These are phyloP conservation scores for Sebastiscus albofasciatus DNA, from an alignment of 2,797 vertebrate species.

Conservation along the genomic window DNA sequence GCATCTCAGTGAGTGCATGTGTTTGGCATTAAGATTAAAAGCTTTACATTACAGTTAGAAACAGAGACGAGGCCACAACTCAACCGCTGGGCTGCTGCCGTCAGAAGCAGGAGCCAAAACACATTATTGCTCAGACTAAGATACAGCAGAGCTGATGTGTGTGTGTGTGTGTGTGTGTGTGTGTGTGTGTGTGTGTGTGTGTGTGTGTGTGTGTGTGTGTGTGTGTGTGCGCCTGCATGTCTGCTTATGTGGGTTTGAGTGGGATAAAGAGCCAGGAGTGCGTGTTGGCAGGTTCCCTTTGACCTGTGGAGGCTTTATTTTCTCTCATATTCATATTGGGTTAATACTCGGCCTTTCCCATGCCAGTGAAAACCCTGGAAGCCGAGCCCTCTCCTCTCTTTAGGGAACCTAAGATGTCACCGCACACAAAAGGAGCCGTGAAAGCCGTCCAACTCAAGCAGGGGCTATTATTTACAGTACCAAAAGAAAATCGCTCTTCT, in stretches of 20 bases:
- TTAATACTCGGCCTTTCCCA: slow-evolving; percentile 75
- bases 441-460: slow-evolving; percentile 82
- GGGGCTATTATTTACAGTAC: slow-evolving; percentile 83
- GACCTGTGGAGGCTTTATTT: slow-evolving; percentile 73
- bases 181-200: background rate
- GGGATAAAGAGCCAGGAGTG: slow-evolving; percentile 63
- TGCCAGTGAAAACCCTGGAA: slow-evolving; percentile 75
- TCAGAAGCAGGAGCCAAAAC: slow-evolving; percentile 50
- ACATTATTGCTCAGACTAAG: slow-evolving; percentile 42
- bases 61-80: slow-evolving; percentile 25
- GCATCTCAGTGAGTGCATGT: slow-evolving; percentile 39
- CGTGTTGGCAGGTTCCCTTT: slow-evolving; percentile 74
- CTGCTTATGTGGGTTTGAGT: slow-evolving; percentile 50
- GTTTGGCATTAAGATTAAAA: slow-evolving; percentile 62
- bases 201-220: background rate
- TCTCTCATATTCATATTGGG: slow-evolving; percentile 74
- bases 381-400: slow-evolving; percentile 66
- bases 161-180: background rate
- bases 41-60: slow-evolving; percentile 43
- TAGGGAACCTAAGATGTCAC: slow-evolving; percentile 81
- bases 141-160: slow-evolving; percentile 43
- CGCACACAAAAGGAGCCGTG: slow-evolving; percentile 76
- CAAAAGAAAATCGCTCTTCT: slow-evolving; percentile 74
- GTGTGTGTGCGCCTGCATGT: slow-evolving; percentile 15
- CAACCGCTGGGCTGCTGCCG: slow-evolving; percentile 37